Percentiles rank a stretch among this genome's conserved stretches.
phyloP scores from a whole-genome alignment of 1,140 invertebrate genomes.

The Drosophila funebris region DNA sequence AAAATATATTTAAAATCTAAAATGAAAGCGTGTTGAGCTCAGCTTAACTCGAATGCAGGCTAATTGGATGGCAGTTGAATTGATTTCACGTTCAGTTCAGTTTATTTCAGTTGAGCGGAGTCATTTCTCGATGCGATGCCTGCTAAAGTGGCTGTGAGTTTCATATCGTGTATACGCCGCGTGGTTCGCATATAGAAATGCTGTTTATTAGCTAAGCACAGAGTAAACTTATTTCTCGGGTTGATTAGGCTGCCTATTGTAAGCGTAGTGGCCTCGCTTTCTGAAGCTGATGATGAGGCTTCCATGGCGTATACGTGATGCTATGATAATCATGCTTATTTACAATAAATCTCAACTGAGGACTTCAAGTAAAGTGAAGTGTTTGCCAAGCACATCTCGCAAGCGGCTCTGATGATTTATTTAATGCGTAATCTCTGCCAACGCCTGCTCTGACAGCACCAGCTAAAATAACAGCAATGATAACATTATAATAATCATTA shows the following conservation, averaged over 20 bases:
- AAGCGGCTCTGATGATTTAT: conserved; percentile 71
- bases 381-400: conserved; percentile 56
- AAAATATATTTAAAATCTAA: background rate
- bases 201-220: conserved; percentile 18
- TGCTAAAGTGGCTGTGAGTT: background rate
- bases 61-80: conserved; percentile 2
- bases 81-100: background rate
- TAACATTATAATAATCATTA: conserved; percentile 71
- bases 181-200: conserved; percentile 22
- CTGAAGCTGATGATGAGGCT: too few relatives aligned
- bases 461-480: conserved; percentile 12
- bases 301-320: conserved; percentile 73
- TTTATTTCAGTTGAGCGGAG: background rate
- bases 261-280: background rate
- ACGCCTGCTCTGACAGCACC: conserved; percentile 55
- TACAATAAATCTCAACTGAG: conserved; percentile 72
- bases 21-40: background rate
- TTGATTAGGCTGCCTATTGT: conserved; percentile 37
- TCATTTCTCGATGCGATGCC: background rate
- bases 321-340: conserved; percentile 80
- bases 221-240: conserved; percentile 10
- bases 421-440: conserved; percentile 78
- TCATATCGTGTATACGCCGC: conserved; percentile 24
- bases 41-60: background rate
- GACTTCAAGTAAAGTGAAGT: conserved; percentile 61